Conservation (phyloP, 2,888 invertebrate species). For the Dione juno region DNA sequence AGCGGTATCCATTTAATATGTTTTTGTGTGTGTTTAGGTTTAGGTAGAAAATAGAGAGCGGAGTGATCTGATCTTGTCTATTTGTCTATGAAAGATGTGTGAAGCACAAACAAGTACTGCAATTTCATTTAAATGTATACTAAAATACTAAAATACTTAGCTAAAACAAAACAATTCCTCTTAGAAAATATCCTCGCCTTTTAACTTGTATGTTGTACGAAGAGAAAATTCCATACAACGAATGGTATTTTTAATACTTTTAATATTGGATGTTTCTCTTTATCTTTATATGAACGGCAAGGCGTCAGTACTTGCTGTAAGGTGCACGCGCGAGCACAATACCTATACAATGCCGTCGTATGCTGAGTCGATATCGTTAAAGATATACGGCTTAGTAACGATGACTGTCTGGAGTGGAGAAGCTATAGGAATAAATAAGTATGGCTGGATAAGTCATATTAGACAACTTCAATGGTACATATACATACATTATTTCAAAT, state of each 20-base stretch:
- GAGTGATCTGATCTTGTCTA: no score
- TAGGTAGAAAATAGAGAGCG: no score
- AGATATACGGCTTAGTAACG: slow-evolving; percentile 25
- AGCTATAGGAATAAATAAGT: neutral
- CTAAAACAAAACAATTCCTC: neutral
- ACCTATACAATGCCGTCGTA: slow-evolving; percentile 49
- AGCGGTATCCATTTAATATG: no score
- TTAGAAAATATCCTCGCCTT: neutral
- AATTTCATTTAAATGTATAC: no score
- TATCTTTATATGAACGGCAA: slow-evolving; percentile 27
- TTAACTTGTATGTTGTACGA: neutral
- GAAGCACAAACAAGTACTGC: no score
- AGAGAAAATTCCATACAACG: slow-evolving; percentile 3
- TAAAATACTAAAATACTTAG: no score
- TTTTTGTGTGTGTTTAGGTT: no score
- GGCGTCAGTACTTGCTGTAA: slow-evolving; percentile 24
- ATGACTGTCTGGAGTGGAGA: slow-evolving; percentile 13
- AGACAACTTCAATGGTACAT: neutral
- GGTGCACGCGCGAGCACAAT: slow-evolving; percentile 35
- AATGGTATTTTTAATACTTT: slow-evolving; percentile 3
- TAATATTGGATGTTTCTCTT: neutral
- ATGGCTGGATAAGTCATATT: neutral
- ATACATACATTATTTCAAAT: neutral
- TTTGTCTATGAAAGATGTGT: no score
- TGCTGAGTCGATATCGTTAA: slow-evolving; percentile 45